Percentiles rank a stretch among this genome's conserved stretches.
phyloP scores from a whole-genome alignment of 2,113 vertebrate genomes.

The Hypanus sabinus region DNA sequence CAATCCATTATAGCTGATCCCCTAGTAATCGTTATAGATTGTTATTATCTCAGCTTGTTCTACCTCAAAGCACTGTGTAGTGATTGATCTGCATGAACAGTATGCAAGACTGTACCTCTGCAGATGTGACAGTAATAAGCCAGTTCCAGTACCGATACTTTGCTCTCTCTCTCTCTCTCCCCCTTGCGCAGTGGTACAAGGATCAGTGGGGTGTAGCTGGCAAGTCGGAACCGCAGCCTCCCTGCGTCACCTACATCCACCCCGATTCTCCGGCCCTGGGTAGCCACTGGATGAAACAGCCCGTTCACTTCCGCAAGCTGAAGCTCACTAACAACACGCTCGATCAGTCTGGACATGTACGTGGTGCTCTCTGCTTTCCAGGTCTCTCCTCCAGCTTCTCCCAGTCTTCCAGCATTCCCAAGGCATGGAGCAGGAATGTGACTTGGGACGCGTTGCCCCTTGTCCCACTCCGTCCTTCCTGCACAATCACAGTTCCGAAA shows the following conservation, averaged over 20 bases:
- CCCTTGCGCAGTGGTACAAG: conserved; percentile 75
- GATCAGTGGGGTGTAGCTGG: conserved; percentile 84
- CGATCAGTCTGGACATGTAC: conserved; percentile 79
- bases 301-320: conserved; percentile 78
- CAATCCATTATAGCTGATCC: too few species aligned
- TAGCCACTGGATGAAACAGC: conserved; percentile 88
- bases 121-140: too few species aligned
- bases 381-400: neutral
- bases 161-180: conserved; percentile 23
- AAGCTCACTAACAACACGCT: conserved; percentile 87
- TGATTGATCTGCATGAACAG: too few species aligned
- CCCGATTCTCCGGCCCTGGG: conserved; percentile 81
- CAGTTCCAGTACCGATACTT: neutral
- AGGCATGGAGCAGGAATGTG: too few species aligned
- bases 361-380: conserved; percentile 40
- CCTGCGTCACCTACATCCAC: conserved; percentile 77
- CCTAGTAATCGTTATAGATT: too few species aligned
- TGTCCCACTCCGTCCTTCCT: too few species aligned
- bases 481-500: too few species aligned
- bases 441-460: too few species aligned
- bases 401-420: neutral
- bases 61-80: too few species aligned
- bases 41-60: too few species aligned
- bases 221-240: conserved; percentile 81
- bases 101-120: too few species aligned